These are phyloP conservation scores for Lophotis ruficrista DNA, from an alignment of 2,113 vertebrate species.

Conservation along the genomic window DNA sequence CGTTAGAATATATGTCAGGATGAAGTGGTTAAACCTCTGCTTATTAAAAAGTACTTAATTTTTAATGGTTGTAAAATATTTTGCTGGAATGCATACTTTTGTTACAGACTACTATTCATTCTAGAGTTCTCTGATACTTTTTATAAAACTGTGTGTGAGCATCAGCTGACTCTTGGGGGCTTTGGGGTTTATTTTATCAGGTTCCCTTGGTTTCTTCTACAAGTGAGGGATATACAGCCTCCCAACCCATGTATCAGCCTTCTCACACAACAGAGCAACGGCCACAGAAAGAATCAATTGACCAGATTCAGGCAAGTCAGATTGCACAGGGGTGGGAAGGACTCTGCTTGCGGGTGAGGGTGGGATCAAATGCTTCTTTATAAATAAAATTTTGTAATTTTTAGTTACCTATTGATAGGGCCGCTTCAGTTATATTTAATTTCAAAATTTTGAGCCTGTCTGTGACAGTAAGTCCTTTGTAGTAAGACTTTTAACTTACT, in stretches of 20 bases:
- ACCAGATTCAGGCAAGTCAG: constrained; percentile 88
- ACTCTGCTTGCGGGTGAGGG: not conserved
- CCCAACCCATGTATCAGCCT: constrained; percentile 89
- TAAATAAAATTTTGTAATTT: not conserved
- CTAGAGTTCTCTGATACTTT: not conserved
- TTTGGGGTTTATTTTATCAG: constrained; percentile 68
- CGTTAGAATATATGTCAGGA: not conserved
- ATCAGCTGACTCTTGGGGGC: not conserved
- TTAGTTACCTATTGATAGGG: not conserved
- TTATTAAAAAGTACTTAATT: not conserved
- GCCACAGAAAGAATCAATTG: constrained; percentile 86
- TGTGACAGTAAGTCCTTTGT: not conserved
- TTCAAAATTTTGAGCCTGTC: not conserved
- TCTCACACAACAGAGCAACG: constrained; percentile 87
- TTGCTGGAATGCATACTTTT: not conserved
- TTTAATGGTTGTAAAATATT: not conserved
- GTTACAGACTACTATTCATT: not conserved
- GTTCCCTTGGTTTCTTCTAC: constrained; percentile 90
- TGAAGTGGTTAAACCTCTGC: not conserved
- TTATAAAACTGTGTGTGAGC: not conserved
- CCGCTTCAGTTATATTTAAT: not conserved
- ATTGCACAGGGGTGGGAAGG: constrained; percentile 26
- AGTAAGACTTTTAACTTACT: not conserved
- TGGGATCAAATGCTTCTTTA: not conserved
- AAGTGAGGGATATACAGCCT: constrained; percentile 82